phyloP scores from a whole-genome alignment of 2,797 vertebrate genomes.

The Crenuchus spilurus region DNA sequence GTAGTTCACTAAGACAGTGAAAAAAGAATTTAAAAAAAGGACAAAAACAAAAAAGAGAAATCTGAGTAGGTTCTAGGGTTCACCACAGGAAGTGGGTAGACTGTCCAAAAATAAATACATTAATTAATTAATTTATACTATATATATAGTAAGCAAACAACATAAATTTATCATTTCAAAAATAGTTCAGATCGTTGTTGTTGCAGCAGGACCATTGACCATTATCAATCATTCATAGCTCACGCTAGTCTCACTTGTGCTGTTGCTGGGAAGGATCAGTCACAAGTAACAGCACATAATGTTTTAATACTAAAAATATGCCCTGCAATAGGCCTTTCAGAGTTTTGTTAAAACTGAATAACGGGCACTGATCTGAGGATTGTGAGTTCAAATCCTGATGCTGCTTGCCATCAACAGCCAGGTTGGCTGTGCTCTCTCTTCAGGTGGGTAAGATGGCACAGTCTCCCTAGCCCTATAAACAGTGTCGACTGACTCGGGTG shows the following conservation, averaged over 20 bases:
- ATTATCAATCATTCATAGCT: constrained; percentile 25
- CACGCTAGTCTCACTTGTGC: not conserved
- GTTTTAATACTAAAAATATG: no score
- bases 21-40: not conserved
- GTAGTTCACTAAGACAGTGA: not conserved
- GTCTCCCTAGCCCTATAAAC: no score
- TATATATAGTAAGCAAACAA: constrained; percentile 14
- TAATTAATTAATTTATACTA: no score
- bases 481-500: no score
- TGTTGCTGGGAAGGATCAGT: constrained; percentile 61
- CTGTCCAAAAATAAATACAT: not conserved
- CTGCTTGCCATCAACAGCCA: no score
- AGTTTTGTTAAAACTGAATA: no score
- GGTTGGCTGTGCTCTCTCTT: no score
- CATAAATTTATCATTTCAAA: not conserved
- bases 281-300: not conserved
- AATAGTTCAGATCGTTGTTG: not conserved
- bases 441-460: no score
- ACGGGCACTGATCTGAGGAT: no score
- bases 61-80: not conserved
- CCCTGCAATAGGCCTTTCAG: no score
- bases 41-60: not conserved
- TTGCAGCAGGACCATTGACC: constrained; percentile 22
- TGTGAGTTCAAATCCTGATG: no score
- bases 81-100: not conserved